phyloP scores from a whole-genome alignment of 1,140 invertebrate genomes.

The Meloidogyne exigua region DNA sequence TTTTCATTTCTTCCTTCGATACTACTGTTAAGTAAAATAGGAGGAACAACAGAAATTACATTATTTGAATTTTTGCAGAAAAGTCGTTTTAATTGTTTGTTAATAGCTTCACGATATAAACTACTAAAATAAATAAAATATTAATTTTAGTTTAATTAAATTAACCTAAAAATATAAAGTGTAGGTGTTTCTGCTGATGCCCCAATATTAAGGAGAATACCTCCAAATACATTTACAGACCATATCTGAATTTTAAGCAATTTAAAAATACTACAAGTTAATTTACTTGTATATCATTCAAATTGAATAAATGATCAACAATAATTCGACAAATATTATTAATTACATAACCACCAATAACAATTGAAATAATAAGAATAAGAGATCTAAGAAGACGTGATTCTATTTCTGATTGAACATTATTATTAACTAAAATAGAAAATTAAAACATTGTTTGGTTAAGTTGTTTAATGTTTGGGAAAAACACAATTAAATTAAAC shows the following conservation, averaged over 20 bases:
- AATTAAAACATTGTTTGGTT: not conserved
- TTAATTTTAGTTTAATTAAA: not conserved
- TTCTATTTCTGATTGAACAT: not conserved
- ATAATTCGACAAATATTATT: not conserved
- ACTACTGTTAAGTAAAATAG: too few relatives aligned
- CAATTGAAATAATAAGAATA: not conserved
- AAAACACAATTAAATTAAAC: too few relatives aligned
- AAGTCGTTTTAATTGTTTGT: not conserved
- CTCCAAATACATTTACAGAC: not conserved
- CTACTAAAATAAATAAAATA: not conserved
- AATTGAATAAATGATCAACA: not conserved
- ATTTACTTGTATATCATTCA: not conserved
- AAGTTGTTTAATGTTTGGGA: not conserved
- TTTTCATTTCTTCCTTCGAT: too few relatives aligned
- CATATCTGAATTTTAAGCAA: not conserved
- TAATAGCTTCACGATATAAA: not conserved
- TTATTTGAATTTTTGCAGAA: not conserved
- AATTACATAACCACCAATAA: not conserved
- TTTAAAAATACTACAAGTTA: not conserved
- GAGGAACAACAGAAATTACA: not conserved
- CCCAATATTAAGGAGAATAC: not conserved
- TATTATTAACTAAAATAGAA: not conserved
- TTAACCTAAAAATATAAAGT: not conserved
- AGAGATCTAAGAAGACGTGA: not conserved
- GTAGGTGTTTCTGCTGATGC: not conserved